phyloP scores from a whole-genome alignment of 64 coral and sea anemone species.

The Pachyseris speciosa region DNA sequence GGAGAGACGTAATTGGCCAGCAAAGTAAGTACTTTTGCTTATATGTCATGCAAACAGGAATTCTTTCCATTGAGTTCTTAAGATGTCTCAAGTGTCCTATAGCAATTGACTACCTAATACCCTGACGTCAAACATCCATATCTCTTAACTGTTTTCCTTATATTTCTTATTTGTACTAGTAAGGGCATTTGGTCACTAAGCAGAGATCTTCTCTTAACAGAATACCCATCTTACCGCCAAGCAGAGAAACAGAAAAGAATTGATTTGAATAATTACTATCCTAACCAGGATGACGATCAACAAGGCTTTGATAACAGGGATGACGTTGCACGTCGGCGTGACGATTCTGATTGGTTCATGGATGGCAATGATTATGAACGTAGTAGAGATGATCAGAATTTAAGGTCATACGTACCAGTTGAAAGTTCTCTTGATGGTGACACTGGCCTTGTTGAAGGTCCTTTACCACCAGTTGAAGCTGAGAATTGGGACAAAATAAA shows the following conservation, averaged over 20 bases:
- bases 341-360: slow-evolving; percentile 4
- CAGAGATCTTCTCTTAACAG: slow-evolving; percentile 6
- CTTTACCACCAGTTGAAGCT: slow-evolving; percentile 20
- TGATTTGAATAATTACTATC: neutral
- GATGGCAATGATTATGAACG: neutral
- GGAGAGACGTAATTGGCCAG: no score
- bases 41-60: no score
- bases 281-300: neutral
- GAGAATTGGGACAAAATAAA: slow-evolving; percentile 43
- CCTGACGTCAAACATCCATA: no score
- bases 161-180: no score
- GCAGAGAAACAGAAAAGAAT: neutral
- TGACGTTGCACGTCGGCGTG: neutral
- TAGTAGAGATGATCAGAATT: neutral
- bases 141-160: no score
- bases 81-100: no score
- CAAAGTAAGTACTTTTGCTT: no score
- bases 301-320: neutral
- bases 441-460: neutral
- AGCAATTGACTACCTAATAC: no score
- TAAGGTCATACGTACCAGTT: neutral
- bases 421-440: neutral
- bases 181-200: no score
- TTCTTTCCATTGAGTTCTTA: no score
- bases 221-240: slow-evolving; percentile 8